These are phyloP conservation scores for Hypotaenidia okinawae DNA, from an alignment of 2,797 vertebrate species.

Conservation along the genomic window DNA sequence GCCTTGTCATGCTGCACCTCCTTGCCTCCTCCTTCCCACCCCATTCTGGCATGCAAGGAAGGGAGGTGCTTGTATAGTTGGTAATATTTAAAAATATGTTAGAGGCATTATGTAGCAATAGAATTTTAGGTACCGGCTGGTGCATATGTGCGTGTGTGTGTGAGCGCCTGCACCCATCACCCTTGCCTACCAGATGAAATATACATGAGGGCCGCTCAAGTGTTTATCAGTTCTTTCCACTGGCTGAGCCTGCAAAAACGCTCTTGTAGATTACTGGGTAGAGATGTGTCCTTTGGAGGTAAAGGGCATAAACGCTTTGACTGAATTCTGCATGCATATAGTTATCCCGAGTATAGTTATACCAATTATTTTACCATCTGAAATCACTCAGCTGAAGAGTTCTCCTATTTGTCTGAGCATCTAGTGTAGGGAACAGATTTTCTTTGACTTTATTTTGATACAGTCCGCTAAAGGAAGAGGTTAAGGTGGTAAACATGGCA, in stretches of 20 bases:
- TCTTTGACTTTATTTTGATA: background rate
- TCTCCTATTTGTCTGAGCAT: background rate
- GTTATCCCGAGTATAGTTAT: background rate
- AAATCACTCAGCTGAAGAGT: slow-evolving; percentile 30
- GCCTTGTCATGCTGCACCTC: background rate
- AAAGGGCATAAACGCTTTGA: slow-evolving; percentile 6
- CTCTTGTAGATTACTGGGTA: background rate
- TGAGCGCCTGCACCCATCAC: rapidly evolving
- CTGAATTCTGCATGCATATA: slow-evolving; percentile 2
- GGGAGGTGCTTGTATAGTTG: background rate
- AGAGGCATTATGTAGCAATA: background rate
- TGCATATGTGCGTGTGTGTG: rapidly evolving
- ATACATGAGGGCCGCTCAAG: background rate
- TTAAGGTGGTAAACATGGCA: slow-evolving; percentile 1
- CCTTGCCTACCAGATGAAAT: slow-evolving; percentile 23
- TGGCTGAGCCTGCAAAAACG: slow-evolving; percentile 44
- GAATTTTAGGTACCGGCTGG: background rate
- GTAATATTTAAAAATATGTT: background rate
- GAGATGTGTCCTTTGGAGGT: slow-evolving; percentile 9
- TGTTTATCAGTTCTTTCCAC: slow-evolving; percentile 54
- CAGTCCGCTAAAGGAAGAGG: slow-evolving; percentile 5
- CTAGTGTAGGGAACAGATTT: background rate
- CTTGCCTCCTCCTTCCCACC: background rate
- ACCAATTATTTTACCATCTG: slow-evolving; percentile 34
- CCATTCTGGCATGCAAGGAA: background rate